Percentiles rank a stretch among this genome's conserved stretches.
Evolutionary conservation across 2,113 vertebrate species (phyloP).

Genomic region (Mohoua ochrocephala): DNA sequence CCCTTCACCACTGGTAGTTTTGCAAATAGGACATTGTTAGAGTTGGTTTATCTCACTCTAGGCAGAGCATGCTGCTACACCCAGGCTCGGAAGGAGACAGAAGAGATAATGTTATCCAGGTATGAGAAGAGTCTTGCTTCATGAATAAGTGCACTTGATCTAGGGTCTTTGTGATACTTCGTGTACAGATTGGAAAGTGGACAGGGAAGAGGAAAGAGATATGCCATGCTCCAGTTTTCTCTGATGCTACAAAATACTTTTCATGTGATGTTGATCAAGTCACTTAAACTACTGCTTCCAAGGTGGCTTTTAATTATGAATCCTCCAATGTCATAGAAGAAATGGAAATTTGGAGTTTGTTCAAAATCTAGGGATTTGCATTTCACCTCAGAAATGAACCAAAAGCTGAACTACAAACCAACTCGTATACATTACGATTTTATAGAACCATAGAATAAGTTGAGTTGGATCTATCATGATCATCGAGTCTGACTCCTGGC

Average conservation of each 20-base stretch:
- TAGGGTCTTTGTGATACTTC: accelerated
- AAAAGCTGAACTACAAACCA: background rate
- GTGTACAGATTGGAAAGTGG: background rate
- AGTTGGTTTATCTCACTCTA: background rate
- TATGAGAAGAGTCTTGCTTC: background rate
- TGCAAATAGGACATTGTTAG: background rate
- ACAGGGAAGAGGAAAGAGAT: background rate
- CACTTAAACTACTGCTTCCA: background rate
- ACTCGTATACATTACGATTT: background rate
- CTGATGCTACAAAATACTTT: background rate
- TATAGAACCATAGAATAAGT: background rate
- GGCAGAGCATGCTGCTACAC: background rate
- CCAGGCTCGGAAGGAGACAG: background rate
- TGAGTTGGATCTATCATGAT: background rate
- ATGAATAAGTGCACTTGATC: accelerated
- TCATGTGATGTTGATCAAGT: background rate
- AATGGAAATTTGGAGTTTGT: background rate
- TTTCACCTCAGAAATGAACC: background rate
- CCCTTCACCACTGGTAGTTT: background rate
- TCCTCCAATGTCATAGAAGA: background rate
- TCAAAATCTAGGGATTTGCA: background rate
- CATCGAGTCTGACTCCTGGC: background rate
- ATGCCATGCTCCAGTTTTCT: background rate
- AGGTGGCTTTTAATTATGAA: background rate
- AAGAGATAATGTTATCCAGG: background rate